Evolutionary conservation across 2,113 vertebrate species (phyloP).

Genomic region (Cololabis saira): DNA sequence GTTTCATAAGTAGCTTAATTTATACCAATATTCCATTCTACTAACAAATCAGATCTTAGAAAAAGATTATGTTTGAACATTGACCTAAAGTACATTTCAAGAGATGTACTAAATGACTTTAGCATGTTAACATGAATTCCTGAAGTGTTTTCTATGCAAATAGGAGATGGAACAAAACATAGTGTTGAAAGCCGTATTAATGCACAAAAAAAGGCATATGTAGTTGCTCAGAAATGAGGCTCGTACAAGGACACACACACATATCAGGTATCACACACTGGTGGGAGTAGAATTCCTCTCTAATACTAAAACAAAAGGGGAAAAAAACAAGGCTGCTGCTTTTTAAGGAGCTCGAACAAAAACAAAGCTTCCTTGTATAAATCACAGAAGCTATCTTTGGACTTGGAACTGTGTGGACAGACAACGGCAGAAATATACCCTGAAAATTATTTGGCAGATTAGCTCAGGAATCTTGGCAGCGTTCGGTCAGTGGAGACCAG

Average conservation of each 20-base stretch:
- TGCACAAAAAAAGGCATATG: slow-evolving; percentile 52
- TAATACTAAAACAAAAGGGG: slow-evolving; percentile 57
- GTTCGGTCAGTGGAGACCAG: slow-evolving; percentile 85
- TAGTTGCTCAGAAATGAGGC: slow-evolving; percentile 43
- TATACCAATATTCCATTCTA: not conserved
- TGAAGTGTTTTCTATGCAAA: slow-evolving; percentile 47
- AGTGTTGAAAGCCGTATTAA: not conserved
- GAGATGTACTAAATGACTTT: not conserved
- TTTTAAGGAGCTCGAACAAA: slow-evolving; percentile 49
- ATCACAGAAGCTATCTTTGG: slow-evolving; percentile 73
- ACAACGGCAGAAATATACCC: slow-evolving; percentile 77
- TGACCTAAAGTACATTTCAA: not conserved
- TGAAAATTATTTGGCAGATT: slow-evolving; percentile 88
- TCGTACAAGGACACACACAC: slow-evolving; percentile 24
- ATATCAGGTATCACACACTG: slow-evolving; percentile 40
- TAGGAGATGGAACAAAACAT: slow-evolving; percentile 26
- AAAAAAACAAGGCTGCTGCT: slow-evolving; percentile 43
- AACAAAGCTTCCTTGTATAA: slow-evolving; percentile 63
- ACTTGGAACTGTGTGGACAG: slow-evolving; percentile 44
- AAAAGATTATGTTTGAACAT: not conserved
- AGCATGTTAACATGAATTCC: slow-evolving; percentile 13
- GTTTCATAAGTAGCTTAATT: no score
- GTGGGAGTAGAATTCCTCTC: slow-evolving; percentile 61
- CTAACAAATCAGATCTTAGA: not conserved
- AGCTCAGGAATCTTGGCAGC: slow-evolving; percentile 87